Percentiles rank a stretch among this genome's conserved stretches.
Conservation (phyloP, 2,797 vertebrate genomes). For the Poeciliopsis gracilis region DNA sequence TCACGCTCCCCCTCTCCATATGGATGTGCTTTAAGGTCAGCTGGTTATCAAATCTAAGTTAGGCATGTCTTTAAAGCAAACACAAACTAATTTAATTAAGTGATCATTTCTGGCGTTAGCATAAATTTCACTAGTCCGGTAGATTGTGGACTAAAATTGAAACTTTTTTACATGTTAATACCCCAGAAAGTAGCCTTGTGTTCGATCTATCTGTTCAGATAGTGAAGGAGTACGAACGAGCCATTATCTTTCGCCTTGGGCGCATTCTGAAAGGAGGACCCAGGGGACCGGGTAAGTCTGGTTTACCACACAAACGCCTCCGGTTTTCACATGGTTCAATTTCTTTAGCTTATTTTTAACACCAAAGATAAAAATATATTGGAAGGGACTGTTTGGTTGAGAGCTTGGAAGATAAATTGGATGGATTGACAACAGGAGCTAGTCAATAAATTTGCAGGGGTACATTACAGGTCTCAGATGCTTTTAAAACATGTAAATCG, state of each 20-base stretch:
- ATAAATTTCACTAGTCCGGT: not conserved
- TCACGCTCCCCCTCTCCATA: conserved; percentile 89
- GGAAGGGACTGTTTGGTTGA: not conserved
- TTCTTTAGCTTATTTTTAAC: not conserved
- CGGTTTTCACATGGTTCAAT: not conserved
- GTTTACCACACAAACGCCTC: not conserved
- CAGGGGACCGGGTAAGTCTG: conserved; percentile 89
- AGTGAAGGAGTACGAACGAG: conserved; percentile 95
- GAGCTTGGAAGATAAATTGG: not conserved
- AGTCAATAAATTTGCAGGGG: too few species aligned
- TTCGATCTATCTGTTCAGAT: conserved; percentile 80
- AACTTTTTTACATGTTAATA: not conserved
- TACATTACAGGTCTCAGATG: too few species aligned
- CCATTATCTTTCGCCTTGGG: conserved; percentile 95
- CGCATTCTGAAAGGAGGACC: conserved; percentile 93
- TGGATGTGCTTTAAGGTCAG: conserved; percentile 98
- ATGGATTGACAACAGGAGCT: too few species aligned
- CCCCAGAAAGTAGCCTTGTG: not conserved
- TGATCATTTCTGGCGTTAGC: not conserved
- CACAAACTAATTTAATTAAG: not conserved
- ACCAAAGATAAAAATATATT: not conserved
- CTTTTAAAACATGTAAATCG: too few species aligned
- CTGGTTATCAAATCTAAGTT: not conserved
- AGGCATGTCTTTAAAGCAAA: not conserved
- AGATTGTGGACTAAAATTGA: too few species aligned